Percentiles rank a stretch among this genome's conserved stretches.
Evolutionary conservation across 2,113 vertebrate species (phyloP).

Genomic region (Illadopsis cleaveri): DNA sequence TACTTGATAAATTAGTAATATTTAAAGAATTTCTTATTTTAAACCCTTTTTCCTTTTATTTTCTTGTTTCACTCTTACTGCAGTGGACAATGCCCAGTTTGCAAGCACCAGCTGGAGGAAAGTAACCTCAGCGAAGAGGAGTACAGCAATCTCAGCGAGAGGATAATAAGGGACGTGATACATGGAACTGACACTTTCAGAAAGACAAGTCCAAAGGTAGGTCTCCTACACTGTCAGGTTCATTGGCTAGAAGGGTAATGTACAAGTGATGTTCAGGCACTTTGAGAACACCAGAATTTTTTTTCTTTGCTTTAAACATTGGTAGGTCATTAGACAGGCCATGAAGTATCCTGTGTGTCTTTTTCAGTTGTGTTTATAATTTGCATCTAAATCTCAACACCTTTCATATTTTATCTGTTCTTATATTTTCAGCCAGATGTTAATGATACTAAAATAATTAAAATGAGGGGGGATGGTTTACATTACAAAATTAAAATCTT

Average conservation of each 20-base stretch:
- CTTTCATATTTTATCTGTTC: background rate
- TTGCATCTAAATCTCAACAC: background rate
- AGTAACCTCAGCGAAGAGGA: conserved; percentile 86
- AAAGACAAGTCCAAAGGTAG: conserved; percentile 91
- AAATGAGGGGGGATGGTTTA: background rate
- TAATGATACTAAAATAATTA: background rate
- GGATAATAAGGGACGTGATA: conserved; percentile 85
- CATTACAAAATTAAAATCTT: background rate
- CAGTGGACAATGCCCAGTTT: conserved; percentile 85
- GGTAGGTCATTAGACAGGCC: background rate
- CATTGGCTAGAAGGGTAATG: background rate
- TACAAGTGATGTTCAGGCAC: background rate
- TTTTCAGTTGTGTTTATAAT: background rate
- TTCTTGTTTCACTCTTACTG: background rate
- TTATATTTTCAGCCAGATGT: background rate
- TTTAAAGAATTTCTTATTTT: background rate
- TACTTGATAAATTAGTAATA: background rate
- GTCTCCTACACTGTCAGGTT: background rate
- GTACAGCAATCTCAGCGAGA: conserved; percentile 83
- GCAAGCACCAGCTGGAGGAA: conserved; percentile 82
- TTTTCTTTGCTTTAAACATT: background rate
- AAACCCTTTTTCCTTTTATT: background rate
- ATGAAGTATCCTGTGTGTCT: background rate
- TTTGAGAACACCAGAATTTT: background rate
- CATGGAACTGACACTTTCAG: conserved; percentile 86